Conservation (phyloP, 2,113 vertebrate species). For the Tupaia chinensis region DNA sequence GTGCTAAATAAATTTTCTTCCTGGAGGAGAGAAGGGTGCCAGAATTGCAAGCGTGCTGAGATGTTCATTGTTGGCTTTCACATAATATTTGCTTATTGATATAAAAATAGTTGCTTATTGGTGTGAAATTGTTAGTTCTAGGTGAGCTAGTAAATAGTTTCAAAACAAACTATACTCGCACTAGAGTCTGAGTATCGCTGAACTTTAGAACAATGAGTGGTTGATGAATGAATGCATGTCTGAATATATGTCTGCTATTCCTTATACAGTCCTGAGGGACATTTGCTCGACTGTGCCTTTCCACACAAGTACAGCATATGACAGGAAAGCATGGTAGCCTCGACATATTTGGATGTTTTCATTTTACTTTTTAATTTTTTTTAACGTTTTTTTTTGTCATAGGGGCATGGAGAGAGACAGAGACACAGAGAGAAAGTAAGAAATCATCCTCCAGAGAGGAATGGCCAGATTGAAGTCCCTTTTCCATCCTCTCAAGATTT, state of each 20-base stretch:
- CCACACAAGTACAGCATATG: neutral
- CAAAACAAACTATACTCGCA: neutral
- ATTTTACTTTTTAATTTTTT: too few species aligned
- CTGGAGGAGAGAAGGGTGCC: neutral
- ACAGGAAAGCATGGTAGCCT: neutral
- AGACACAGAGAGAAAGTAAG: too few species aligned
- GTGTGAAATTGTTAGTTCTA: neutral
- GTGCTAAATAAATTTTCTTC: neutral
- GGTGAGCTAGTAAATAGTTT: neutral
- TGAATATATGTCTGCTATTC: neutral
- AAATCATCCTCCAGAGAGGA: too few species aligned
- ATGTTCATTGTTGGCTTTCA: constrained; percentile 26
- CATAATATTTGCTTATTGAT: neutral
- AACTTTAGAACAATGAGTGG: neutral
- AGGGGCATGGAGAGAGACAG: too few species aligned
- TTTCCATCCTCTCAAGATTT: too few species aligned
- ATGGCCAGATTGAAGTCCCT: too few species aligned
- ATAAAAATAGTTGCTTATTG: neutral
- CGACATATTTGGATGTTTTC: neutral
- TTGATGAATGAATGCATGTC: neutral
- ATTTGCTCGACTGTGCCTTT: neutral
- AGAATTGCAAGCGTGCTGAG: neutral
- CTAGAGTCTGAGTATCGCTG: neutral
- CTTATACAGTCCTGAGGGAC: neutral
- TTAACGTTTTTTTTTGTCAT: too few species aligned